These are phyloP conservation scores for Rissa tridactyla DNA, from an alignment of 2,113 vertebrate species.

Conservation along the genomic window DNA sequence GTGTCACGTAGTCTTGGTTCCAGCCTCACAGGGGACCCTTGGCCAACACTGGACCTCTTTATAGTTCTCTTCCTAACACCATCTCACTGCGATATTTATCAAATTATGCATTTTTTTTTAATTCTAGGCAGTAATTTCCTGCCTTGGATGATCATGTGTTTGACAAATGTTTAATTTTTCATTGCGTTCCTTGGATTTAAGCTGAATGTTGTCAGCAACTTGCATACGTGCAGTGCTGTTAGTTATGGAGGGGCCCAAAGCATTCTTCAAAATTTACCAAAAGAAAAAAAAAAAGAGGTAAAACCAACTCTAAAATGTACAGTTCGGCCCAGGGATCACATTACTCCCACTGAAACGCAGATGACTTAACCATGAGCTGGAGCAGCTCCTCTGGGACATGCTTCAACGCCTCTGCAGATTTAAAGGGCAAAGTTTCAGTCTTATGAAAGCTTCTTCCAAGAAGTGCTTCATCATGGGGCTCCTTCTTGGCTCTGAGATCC, in stretches of 20 bases:
- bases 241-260: not conserved
- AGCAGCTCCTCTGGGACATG: not conserved
- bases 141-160: not conserved
- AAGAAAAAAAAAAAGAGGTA: not conserved
- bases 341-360: not conserved
- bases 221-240: not conserved
- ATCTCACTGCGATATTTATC: not conserved
- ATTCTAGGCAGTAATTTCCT: not conserved
- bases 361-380: not conserved
- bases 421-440: slow-evolving; percentile 51
- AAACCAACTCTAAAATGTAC: not conserved
- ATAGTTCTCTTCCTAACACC: not conserved
- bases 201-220: not conserved
- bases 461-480: slow-evolving; percentile 33
- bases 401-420: slow-evolving; percentile 35
- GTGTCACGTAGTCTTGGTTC: not conserved
- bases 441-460: slow-evolving; percentile 25
- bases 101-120: not conserved
- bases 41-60: not conserved
- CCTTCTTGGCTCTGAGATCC: not conserved
- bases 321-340: not conserved
- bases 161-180: not conserved
- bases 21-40: not conserved
- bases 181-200: slow-evolving; percentile 3
- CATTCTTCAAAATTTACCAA: not conserved